These are phyloP conservation scores for Ceryle rudis DNA, from an alignment of 2,797 vertebrate genomes.

Conservation along the genomic window DNA sequence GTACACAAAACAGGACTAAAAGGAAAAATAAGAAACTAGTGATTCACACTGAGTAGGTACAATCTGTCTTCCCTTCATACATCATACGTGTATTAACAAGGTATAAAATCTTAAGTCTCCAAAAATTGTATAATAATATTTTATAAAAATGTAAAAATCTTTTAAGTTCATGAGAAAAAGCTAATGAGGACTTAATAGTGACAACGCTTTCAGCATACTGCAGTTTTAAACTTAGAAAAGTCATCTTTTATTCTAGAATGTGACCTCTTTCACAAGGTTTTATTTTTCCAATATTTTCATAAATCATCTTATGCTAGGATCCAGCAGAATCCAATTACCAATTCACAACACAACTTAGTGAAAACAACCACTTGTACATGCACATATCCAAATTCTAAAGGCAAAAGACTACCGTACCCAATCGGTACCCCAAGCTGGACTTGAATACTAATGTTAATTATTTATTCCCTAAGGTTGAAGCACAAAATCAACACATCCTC, in stretches of 20 bases:
- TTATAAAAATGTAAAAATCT: not conserved
- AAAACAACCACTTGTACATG: not conserved
- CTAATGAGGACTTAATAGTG: not conserved
- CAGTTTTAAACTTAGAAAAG: not conserved
- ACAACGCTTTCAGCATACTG: not conserved
- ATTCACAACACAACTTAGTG: not conserved
- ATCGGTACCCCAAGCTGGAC: not conserved
- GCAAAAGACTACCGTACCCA: too few species aligned
- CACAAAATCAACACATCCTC: not conserved
- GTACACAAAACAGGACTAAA: not conserved
- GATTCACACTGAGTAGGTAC: not conserved
- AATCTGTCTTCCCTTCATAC: not conserved
- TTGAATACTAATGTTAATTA: not conserved
- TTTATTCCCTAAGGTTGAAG: not conserved
- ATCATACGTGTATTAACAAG: not conserved
- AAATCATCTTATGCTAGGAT: not conserved
- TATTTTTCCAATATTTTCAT: not conserved
- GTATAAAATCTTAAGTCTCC: not conserved
- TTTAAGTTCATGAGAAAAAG: not conserved
- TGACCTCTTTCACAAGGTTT: not conserved
- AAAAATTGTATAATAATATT: not conserved
- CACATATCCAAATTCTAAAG: not conserved
- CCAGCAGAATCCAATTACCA: not conserved
- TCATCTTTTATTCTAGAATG: not conserved
- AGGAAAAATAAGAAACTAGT: not conserved